These are phyloP conservation scores for Erebia aethiops DNA, from an alignment of 2,888 invertebrate species.

Conservation along the genomic window DNA sequence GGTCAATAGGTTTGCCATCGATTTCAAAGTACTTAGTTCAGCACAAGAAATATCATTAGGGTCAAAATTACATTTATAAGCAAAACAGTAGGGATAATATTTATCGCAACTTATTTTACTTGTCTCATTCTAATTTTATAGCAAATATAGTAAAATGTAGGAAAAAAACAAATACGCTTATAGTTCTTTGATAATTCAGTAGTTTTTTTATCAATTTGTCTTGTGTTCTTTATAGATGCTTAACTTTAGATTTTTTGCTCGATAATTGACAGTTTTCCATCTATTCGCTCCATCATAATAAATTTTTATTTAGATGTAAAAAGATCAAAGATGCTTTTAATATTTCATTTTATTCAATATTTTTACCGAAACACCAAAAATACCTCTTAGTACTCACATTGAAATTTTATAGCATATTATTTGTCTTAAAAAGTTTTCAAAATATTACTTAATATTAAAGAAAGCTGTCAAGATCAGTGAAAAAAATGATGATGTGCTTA, in stretches of 20 bases:
- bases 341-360: background rate
- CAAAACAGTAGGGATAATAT: background rate
- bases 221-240: constrained; percentile 72
- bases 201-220: constrained; percentile 35
- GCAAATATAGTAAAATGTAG: constrained; percentile 11
- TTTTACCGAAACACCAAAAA: background rate
- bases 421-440: background rate
- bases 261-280: constrained; percentile 63
- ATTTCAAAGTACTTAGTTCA: constrained; percentile 32
- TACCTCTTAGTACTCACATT: background rate
- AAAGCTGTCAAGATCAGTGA: constrained; percentile 59
- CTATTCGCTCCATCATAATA: background rate
- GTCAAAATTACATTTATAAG: constrained; percentile 32
- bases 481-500: constrained; percentile 60
- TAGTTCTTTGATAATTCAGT: constrained; percentile 19
- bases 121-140: constrained; percentile 22
- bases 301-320: background rate
- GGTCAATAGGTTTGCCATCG: constrained; percentile 29
- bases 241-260: constrained; percentile 66
- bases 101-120: background rate
- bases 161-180: constrained; percentile 26
- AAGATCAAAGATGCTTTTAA: background rate
- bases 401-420: background rate
- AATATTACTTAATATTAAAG: constrained; percentile 8
- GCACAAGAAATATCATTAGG: constrained; percentile 31